A percentile compares a stretch with the other conserved stretches of the same genome.
Evolutionary conservation across 2,113 vertebrate genomes (phyloP).

Genomic region (Riparia riparia): DNA sequence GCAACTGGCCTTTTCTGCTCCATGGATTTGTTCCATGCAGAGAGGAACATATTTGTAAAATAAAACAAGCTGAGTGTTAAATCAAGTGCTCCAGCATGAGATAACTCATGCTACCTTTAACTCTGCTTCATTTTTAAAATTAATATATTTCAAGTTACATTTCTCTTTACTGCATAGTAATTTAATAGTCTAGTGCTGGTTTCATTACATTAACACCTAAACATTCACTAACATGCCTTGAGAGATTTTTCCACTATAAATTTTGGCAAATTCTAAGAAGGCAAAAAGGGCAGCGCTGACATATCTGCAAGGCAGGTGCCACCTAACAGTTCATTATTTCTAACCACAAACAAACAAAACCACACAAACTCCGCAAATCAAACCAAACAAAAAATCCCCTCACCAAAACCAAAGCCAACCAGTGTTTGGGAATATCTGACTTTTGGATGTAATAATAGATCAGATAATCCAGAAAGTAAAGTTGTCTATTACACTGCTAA

Average conservation of each 20-base stretch:
- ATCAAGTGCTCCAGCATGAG: background rate
- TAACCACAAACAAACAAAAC: background rate
- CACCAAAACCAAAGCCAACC: background rate
- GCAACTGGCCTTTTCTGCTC: background rate
- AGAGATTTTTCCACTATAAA: background rate
- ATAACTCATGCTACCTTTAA: background rate
- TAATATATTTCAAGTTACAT: background rate
- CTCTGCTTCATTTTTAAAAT: background rate
- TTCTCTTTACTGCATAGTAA: background rate
- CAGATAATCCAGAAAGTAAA: background rate
- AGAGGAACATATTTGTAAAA: background rate
- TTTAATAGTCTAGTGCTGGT: background rate
- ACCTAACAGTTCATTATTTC: background rate
- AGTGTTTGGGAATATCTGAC: background rate
- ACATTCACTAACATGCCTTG: rapidly evolving
- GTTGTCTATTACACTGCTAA: background rate
- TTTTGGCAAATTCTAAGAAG: background rate
- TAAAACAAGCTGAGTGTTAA: background rate
- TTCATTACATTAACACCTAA: background rate
- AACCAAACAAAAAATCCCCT: background rate
- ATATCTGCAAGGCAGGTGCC: background rate
- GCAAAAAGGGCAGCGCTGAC: background rate
- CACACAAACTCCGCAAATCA: rapidly evolving
- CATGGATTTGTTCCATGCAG: background rate
- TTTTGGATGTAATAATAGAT: background rate